phyloP scores from a whole-genome alignment of 1,140 invertebrate species.

The Druon quercuslanigerum region DNA sequence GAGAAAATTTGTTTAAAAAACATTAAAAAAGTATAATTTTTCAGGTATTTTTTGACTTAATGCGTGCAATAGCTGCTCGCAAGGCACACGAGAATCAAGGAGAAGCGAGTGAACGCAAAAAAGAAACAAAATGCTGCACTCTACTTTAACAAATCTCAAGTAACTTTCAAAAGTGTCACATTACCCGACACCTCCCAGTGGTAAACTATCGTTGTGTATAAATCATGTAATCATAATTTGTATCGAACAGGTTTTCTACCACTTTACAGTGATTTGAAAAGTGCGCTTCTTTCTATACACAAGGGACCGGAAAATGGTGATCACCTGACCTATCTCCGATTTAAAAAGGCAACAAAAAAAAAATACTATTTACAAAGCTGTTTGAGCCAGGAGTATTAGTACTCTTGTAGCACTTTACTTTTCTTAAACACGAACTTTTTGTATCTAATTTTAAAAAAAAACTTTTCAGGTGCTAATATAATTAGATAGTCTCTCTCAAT shows the following conservation, averaged over 20 bases:
- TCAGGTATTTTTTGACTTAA: conserved; percentile 98
- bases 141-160: conserved; percentile 76
- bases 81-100: conserved; percentile 95
- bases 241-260: conserved; percentile 55
- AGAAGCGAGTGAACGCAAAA: conserved; percentile 91
- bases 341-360: not conserved
- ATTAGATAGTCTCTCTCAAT: conserved; percentile 35
- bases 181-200: conserved; percentile 40
- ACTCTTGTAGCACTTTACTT: no score
- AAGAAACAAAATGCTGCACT: conserved; percentile 92
- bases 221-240: conserved; percentile 38
- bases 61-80: conserved; percentile 95
- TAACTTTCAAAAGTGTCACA: conserved; percentile 30
- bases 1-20: no score
- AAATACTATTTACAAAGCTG: not conserved
- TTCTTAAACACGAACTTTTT: conserved; percentile 1
- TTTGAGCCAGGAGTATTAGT: no score
- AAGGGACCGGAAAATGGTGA: conserved; percentile 33
- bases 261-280: conserved; percentile 62
- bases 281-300: conserved; percentile 35
- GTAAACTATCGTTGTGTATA: conserved; percentile 39
- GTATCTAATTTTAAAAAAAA: conserved; percentile 29
- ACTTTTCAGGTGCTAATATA: conserved; percentile 34
- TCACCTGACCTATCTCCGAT: not conserved
- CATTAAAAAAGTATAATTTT: conserved; percentile 52